Conservation (phyloP, 30 jellyfish, hydroid and myxozoan genomes). For the Turritopsis rubra region DNA sequence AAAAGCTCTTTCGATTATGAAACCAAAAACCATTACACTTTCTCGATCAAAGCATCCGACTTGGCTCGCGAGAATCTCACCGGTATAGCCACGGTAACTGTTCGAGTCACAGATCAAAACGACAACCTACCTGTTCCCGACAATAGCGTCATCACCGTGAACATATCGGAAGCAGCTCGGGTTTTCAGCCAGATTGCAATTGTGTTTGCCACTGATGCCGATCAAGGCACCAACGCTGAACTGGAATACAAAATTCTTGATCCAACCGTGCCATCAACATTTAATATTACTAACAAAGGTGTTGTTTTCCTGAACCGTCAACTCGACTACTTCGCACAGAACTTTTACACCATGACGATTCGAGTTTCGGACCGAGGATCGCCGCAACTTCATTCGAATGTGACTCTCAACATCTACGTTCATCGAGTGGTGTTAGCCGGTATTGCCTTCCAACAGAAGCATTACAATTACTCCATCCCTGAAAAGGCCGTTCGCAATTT, state of each 20-base stretch:
- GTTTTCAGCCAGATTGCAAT: constrained; percentile 34
- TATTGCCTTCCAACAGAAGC: constrained; percentile 19
- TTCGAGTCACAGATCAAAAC: constrained; percentile 32
- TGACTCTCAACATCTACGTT: constrained; percentile 22
- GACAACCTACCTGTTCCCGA: constrained; percentile 55
- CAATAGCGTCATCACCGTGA: constrained; percentile 7
- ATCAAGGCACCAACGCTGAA: constrained; percentile 37
- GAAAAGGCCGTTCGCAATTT: constrained; percentile 17
- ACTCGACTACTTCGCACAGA: constrained; percentile 25
- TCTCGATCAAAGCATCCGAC: constrained; percentile 57
- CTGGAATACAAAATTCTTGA: constrained; percentile 25
- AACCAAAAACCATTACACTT: constrained; percentile 32
- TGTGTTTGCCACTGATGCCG: constrained; percentile 44
- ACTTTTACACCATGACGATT: constrained; percentile 15
- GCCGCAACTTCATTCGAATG: constrained; percentile 36
- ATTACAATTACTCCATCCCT: constrained; percentile 22
- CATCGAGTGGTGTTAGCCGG: constrained; percentile 28
- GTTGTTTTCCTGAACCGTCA: constrained; percentile 22
- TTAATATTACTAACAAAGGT: constrained; percentile 34
- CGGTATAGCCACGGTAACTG: constrained; percentile 30
- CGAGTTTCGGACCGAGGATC: constrained; percentile 33
- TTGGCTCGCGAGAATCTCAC: constrained; percentile 19
- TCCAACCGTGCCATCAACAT: constrained; percentile 19
- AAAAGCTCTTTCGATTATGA: constrained; percentile 62
- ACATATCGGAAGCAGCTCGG: constrained; percentile 51